Conservation (phyloP, 2,888 invertebrate species). For the Plagiodera versicolora region DNA sequence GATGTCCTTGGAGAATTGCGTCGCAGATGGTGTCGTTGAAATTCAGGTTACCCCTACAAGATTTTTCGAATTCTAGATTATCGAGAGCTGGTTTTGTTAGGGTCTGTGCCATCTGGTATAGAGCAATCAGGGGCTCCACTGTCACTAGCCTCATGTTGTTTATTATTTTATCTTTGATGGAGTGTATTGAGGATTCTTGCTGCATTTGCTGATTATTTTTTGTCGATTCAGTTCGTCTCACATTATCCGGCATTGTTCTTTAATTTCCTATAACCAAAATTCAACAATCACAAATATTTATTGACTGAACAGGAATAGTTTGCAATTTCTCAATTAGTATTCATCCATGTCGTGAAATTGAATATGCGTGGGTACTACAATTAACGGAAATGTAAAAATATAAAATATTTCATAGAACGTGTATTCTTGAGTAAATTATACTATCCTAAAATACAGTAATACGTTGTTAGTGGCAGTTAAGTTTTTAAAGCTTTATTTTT, state of each 20-base stretch:
- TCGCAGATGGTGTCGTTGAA: constrained; percentile 58
- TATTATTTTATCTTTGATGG: constrained; percentile 29
- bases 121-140: constrained; percentile 49
- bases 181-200: background rate
- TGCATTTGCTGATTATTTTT: background rate
- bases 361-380: no score
- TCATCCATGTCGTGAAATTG: no score
- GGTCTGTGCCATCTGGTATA: constrained; percentile 45
- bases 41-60: constrained; percentile 59
- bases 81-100: constrained; percentile 55
- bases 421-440: no score
- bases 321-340: no score
- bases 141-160: constrained; percentile 43
- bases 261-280: background rate
- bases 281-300: background rate
- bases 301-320: no score
- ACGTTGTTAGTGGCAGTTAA: no score
- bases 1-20: constrained; percentile 48
- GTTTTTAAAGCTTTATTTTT: no score
- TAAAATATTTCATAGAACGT: no score
- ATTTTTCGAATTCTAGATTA: constrained; percentile 61
- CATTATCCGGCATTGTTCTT: background rate
- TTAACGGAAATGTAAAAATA: no score
- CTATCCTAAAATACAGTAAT: no score
- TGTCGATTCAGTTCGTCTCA: background rate